Conservation (phyloP, 2,888 invertebrate genomes). For the Tachina lurida region DNA sequence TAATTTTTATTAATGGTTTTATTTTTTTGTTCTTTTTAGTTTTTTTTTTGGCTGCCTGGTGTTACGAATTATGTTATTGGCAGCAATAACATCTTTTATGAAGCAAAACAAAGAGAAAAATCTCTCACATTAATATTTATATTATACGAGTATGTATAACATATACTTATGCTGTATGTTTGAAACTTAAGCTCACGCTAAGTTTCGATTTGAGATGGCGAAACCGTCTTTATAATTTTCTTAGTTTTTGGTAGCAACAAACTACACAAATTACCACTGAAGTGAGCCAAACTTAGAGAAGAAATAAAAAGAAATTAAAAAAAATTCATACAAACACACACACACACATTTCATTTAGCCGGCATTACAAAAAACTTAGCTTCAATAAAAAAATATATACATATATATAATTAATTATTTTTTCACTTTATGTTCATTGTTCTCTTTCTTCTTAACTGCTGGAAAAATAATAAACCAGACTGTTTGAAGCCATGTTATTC, state of each 20-base stretch:
- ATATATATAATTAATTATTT: slow-evolving; percentile 67
- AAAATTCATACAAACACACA: not conserved
- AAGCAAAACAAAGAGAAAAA: slow-evolving; percentile 25
- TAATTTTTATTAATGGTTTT: slow-evolving; percentile 11
- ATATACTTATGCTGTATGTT: no score
- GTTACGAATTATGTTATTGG: slow-evolving; percentile 69
- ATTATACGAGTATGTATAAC: not conserved
- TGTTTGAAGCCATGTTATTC: slow-evolving; percentile 52
- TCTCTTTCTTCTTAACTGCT: slow-evolving; percentile 3
- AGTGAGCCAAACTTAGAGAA: slow-evolving; percentile 25
- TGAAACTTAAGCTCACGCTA: slow-evolving; percentile 59
- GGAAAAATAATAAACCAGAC: slow-evolving; percentile 42
- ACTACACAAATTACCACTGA: slow-evolving; percentile 49
- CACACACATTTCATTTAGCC: slow-evolving; percentile 8
- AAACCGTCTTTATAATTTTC: slow-evolving; percentile 28
- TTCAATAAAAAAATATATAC: slow-evolving; percentile 36
- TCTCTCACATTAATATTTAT: slow-evolving; percentile 19
- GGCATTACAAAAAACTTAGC: slow-evolving; percentile 20
- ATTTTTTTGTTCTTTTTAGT: slow-evolving; percentile 13
- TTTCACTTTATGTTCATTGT: slow-evolving; percentile 49
- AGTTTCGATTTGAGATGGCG: slow-evolving; percentile 36
- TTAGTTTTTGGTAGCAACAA: slow-evolving; percentile 39
- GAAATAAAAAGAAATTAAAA: not conserved
- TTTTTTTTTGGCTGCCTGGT: slow-evolving; percentile 19
- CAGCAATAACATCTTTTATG: slow-evolving; percentile 48